Base-by-base conservation (phyloP, 53 echinoderm and acorn worm genomes). In the Luidia sarsii region DNA sequence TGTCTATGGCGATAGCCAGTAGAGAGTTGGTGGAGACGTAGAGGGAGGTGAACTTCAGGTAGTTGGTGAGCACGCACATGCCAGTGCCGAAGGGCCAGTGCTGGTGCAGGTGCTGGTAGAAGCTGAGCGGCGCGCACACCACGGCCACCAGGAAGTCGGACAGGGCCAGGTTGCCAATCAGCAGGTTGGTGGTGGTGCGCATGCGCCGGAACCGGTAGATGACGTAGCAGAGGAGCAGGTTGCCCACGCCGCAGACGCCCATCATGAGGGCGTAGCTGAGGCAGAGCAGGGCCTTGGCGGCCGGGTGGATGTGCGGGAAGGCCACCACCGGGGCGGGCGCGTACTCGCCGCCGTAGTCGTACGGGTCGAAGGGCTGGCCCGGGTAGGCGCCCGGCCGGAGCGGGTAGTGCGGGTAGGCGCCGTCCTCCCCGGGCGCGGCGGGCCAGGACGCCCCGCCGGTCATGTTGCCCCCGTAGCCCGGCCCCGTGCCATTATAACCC, bases 11-110 rank as follows among this genome's bases (percentile, higher is more conserved):
- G 33, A 95, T 95, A 11, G 90, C 96, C 51, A 95, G 88, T 13
- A 95, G 88, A 10, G 96, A 95, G 66, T 95, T 95, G 57, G 92
- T 90, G 2, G 95, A 95, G 11, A 95, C 95, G 64, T 92, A 95
- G 35, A 95, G 87, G 3, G 95, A 95, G 23, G 90, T 82, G 56
- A 69, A 75, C 71, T 95, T 95, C 65, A 95, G 73, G 75, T 87
- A 95, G 63, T 83, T 88, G 45, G 90, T 92, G 5, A 88, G 71
- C 48, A 91, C 65, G 51, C 96, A 95, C 86, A 95, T 83, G 27
- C 69, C 88, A 16, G 87, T 56, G 1, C 96, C 96, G 39, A 93
- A 95, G 9, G 96, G 92, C 96, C 96, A 95, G 63, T 75, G 82
- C 38, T 90, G 85, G 54, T 90, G 79, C 34, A 90, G 77, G 53